Conservation (phyloP, 2,113 vertebrate genomes). For the Progne subis region DNA sequence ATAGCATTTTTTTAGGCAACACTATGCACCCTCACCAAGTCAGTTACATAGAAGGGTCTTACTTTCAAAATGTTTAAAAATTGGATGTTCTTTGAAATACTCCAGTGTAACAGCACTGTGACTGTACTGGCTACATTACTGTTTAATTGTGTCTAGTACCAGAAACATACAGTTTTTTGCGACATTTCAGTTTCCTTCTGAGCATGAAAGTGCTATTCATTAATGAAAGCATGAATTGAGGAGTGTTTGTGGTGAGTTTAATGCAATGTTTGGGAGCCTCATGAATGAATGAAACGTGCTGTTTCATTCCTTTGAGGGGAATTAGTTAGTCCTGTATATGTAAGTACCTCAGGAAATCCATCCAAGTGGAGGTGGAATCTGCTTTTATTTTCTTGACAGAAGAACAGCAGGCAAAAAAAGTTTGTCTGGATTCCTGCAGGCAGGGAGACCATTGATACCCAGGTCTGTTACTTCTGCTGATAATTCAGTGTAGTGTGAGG, state of each 20-base stretch:
- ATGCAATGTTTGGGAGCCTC: neutral
- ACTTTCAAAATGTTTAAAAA: neutral
- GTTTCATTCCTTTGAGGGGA: neutral
- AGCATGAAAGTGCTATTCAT: neutral
- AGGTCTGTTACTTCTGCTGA: neutral
- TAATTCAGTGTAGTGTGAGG: neutral
- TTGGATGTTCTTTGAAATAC: neutral
- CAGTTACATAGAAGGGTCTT: neutral
- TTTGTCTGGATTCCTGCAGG: neutral
- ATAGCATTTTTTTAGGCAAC: neutral
- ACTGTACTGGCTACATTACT: neutral
- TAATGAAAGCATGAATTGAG: neutral
- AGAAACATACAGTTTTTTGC: fast-evolving
- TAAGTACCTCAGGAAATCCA: neutral
- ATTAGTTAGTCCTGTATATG: neutral
- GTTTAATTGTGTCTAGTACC: neutral
- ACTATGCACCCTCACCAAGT: neutral
- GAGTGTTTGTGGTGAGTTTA: neutral
- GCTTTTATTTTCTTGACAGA: neutral
- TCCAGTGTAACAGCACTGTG: fast-evolving
- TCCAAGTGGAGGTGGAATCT: neutral
- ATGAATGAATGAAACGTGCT: neutral
- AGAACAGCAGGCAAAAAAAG: neutral
- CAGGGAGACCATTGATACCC: neutral
- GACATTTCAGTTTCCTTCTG: neutral